Percentiles rank a stretch among this genome's conserved stretches.
Conservation (phyloP, 2,888 invertebrate species). For the Craniophora ligustri region DNA sequence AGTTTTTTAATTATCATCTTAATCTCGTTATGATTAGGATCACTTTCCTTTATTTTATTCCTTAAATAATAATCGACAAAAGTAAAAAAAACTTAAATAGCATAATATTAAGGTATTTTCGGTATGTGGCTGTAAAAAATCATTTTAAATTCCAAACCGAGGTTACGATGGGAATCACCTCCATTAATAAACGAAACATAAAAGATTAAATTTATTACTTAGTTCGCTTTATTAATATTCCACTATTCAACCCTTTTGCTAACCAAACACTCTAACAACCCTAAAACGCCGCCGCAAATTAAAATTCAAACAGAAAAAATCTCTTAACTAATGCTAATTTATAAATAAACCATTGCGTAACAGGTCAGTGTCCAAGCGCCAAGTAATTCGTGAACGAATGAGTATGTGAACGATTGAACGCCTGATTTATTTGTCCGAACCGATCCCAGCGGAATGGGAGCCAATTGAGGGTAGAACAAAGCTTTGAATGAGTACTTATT, state of each 20-base stretch:
- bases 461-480: slow-evolving; percentile 77
- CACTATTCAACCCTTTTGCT: background rate
- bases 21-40: too few relatives aligned
- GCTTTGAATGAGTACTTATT: slow-evolving; percentile 77
- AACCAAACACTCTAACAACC: background rate
- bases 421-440: slow-evolving; percentile 75
- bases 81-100: too few relatives aligned
- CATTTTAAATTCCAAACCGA: too few relatives aligned
- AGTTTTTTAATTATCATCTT: too few relatives aligned
- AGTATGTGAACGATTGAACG: slow-evolving; percentile 69
- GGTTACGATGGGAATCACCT: too few relatives aligned
- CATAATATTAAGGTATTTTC: too few relatives aligned
- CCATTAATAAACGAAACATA: too few relatives aligned
- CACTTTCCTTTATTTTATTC: too few relatives aligned
- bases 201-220: too few relatives aligned
- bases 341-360: slow-evolving; percentile 57
- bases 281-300: slow-evolving; percentile 5
- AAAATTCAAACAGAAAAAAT: slow-evolving; percentile 17
- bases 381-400: slow-evolving; percentile 58
- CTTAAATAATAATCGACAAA: too few relatives aligned
- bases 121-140: too few relatives aligned
- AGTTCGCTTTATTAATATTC: too few relatives aligned
- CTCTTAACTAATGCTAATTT: slow-evolving; percentile 58
- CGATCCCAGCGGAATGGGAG: slow-evolving; percentile 68
- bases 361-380: slow-evolving; percentile 55